Base-by-base conservation (phyloP, 2,888 invertebrate genomes). In the Kryphioiulus occultus region DNA sequence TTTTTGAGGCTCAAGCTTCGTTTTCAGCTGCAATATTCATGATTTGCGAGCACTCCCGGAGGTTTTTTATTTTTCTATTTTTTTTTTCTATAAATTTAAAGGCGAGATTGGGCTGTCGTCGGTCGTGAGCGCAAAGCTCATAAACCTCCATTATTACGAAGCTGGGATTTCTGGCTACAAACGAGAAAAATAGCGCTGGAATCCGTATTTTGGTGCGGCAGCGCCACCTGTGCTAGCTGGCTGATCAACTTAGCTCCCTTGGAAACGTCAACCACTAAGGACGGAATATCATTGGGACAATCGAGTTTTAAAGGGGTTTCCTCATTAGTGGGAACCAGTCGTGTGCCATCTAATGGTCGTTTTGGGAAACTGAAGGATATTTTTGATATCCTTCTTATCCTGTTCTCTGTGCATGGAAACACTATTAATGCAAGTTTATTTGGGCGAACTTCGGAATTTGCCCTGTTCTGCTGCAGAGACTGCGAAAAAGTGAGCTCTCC, bases 91-190 rank as follows among this genome's bases (percentile, higher is more conserved):
- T 68, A 26, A n/a, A 22, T 68, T 68, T 26, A 26, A 68, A 68
- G 68, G 26, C 26, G 68, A 68, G 68, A 68, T 68, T 68, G 68
- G 35, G 26, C 68, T 68, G 68, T 68, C 68, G 68, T 68, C 68
- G 22, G 68, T 68, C 26, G 22, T 26, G 1, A 68, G 68, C 68
- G 68, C 9, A 68, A 68, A 68, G 68, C 68, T 68, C 26, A 68
- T 68, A 68, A 68, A 68, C 68, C 68, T 68, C 68, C 68, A 68
- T 68, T 68, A 68, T 68, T 26, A 68, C 68, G 9, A 26, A 26
- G 26, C 26, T 10, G 5, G 68, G 68, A 68, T 68, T 68, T 68
- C 68, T 68, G 22, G 9, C 10, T 26, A 10, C 68, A 68, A n/a
- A 68, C 2, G 68, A 10, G 68, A 68, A 68, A 26, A 68, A 59